Evolutionary conservation across 2,888 invertebrate genomes (phyloP).

Genomic region (Pseudolycoriella hygida): DNA sequence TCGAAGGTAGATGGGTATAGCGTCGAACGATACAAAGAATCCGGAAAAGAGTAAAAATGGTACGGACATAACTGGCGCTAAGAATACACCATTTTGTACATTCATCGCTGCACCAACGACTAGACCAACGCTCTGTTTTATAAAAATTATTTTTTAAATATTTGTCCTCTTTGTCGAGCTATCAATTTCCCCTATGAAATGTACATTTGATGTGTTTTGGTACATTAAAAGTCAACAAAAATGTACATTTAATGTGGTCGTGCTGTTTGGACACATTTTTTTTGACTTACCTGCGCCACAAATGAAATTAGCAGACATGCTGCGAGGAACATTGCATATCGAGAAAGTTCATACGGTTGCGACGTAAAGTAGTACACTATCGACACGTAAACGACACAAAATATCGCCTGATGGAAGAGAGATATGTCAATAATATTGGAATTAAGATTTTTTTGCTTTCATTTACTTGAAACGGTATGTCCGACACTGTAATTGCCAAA

Average conservation of each 20-base stretch:
- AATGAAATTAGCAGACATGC: conserved; percentile 82
- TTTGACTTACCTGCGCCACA: conserved; percentile 44
- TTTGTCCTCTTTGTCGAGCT: too few relatives aligned
- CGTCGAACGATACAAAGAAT: conserved; percentile 93
- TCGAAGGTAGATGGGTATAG: conserved; percentile 82
- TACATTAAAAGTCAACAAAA: too few relatives aligned
- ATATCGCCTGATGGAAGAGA: conserved; percentile 57
- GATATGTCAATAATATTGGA: too few relatives aligned
- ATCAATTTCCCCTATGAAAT: too few relatives aligned
- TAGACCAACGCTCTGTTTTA: conserved; percentile 63
- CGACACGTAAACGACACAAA: conserved; percentile 80
- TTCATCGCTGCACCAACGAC: conserved; percentile 93
- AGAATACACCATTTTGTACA: conserved; percentile 88
- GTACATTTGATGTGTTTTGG: too few relatives aligned
- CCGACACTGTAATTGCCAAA: conserved; percentile 86
- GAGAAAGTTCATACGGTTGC: conserved; percentile 66
- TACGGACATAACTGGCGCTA: conserved; percentile 92
- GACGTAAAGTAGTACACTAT: conserved; percentile 91
- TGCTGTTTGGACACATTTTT: too few relatives aligned
- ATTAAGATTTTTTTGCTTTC: not conserved
- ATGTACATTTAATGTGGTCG: too few relatives aligned
- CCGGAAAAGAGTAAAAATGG: conserved; percentile 92
- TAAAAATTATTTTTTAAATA: too few relatives aligned
- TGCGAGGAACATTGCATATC: conserved; percentile 77
- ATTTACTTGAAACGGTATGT: conserved; percentile 90